Evolutionary conservation across 2,113 vertebrate species (phyloP).

Genomic region (Archilochus colubris): DNA sequence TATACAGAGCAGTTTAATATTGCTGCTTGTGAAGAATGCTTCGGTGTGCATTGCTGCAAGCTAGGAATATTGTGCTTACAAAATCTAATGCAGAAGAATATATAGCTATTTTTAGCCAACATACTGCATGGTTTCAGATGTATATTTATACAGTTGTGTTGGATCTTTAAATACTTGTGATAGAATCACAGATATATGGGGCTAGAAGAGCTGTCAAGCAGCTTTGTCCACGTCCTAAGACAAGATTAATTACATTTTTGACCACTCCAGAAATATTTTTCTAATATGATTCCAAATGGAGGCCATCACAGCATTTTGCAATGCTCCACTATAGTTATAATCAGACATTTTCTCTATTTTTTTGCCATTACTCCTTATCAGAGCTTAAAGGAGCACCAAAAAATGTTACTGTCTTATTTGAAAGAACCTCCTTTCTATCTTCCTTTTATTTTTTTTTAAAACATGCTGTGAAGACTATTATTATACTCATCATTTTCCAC

Average conservation of each 20-base stretch:
- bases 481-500: background rate
- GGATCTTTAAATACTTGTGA: background rate
- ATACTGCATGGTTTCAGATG: background rate
- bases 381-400: background rate
- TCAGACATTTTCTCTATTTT: background rate
- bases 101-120: slow-evolving; percentile 33
- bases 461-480: background rate
- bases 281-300: background rate
- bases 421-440: background rate
- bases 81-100: slow-evolving; percentile 19
- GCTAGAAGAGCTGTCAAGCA: background rate
- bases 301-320: background rate
- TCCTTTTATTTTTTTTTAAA: background rate
- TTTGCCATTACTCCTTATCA: background rate
- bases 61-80: slow-evolving; percentile 29
- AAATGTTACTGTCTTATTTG: background rate
- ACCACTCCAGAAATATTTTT: background rate
- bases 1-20: slow-evolving; percentile 17
- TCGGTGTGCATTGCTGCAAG: slow-evolving; percentile 37
- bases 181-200: background rate
- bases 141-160: background rate
- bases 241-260: background rate
- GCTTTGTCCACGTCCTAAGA: background rate
- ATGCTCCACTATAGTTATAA: background rate
- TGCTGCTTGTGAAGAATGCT: slow-evolving; percentile 5